Evolutionary conservation across 2,888 invertebrate species (phyloP).

Genomic region (Gryllus longicercus): DNA sequence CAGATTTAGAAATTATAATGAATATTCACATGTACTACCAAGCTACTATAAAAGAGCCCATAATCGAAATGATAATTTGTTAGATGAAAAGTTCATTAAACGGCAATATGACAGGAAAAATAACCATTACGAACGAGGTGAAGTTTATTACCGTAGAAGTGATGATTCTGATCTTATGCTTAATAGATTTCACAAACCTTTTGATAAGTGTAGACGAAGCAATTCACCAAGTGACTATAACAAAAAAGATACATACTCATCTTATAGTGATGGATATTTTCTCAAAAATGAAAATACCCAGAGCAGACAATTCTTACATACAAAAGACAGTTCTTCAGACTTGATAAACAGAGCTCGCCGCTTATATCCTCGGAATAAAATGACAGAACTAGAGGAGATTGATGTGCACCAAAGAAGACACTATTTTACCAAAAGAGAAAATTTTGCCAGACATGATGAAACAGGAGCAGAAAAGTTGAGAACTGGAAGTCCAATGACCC

Average conservation of each 20-base stretch:
- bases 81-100: not conserved
- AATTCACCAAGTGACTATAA: not conserved
- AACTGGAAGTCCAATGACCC: not conserved
- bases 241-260: not conserved
- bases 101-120: not conserved
- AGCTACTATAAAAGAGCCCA: not conserved
- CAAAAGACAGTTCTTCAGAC: not conserved
- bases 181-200: not conserved
- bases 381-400: not conserved
- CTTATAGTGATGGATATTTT: not conserved
- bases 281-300: not conserved
- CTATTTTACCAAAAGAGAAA: not conserved
- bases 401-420: not conserved
- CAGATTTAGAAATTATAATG: not conserved
- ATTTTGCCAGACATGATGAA: not conserved
- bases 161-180: not conserved
- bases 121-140: not conserved
- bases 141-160: not conserved
- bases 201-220: not conserved
- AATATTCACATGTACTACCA: not conserved
- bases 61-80: not conserved
- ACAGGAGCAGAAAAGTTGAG: too few species aligned
- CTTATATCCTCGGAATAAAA: constrained; percentile 1
- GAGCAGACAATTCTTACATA: not conserved
- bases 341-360: not conserved